Base-by-base conservation (phyloP, 1,140 invertebrate genomes). In the Drosophila burlai region DNA sequence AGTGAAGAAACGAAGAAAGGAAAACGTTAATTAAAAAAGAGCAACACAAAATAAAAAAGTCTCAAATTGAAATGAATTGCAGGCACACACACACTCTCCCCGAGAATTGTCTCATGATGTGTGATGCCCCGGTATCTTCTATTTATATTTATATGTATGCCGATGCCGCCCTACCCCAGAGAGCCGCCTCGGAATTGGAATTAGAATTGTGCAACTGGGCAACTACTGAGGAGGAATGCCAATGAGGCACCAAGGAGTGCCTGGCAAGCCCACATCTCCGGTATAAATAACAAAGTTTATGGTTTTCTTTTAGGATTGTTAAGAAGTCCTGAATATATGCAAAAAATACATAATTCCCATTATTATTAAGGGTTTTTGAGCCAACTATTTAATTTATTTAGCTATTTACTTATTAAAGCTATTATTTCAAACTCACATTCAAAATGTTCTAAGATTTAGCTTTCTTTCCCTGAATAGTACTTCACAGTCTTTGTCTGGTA, bases 41-140 rank as follows among this genome's bases (percentile, higher is more conserved):
- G 82, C 71, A 82, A 87, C 62, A 42, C 59, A 90, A 83, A 90
- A 82, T 45, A 90, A 83, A 90, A 80, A 47, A 58, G 47, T 55
- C 67, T 72, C 47, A 71, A 74, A 71, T 69, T 61, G 62, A 65
- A 83, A 71, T 71, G 76, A 77, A 71, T 71, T 66, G 66, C 58
- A 76, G 57, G 52, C 61, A 58, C 54, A 67, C 18, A 62, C 50
- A 63, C 64, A 68, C 58, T 60, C 62, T 58, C 46, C 21, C 26
- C 58, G 34, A 72, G 61, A 80, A 43, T 60, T 63, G 83, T 81
- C 64, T 42, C 80, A 76, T 63, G 66, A 40, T 57, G 40, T 57
- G 36, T 26, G 40, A 40, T 57, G 36, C 54, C 63, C 43, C 49
- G 52, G 62, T 65, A 73, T 71, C 63, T 71, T 71, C 63, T 71